A percentile compares a stretch with the other conserved stretches of the same genome.
phyloP scores from a whole-genome alignment of 2,113 vertebrate genomes.

The Lipotes vexillifer region DNA sequence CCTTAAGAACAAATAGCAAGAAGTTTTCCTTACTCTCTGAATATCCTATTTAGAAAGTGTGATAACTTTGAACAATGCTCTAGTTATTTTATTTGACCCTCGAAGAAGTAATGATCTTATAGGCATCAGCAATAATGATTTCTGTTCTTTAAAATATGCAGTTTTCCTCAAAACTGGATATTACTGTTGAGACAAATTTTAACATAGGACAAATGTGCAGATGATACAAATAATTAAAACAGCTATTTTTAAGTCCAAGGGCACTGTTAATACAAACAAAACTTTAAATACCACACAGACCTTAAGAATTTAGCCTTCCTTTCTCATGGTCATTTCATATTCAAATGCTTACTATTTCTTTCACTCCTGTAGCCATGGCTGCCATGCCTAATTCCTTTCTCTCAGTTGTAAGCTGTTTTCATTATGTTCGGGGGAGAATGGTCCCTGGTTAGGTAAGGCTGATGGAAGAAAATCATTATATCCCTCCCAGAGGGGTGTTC shows the following conservation, averaged over 20 bases:
- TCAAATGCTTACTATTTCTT: slow-evolving; percentile 47
- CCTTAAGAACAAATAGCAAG: not conserved
- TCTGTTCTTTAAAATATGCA: not conserved
- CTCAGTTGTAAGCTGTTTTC: slow-evolving; percentile 31
- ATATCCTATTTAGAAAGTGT: not conserved
- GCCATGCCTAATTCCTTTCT: not conserved
- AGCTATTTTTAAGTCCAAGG: not conserved
- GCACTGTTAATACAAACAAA: not conserved
- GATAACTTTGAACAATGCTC: not conserved
- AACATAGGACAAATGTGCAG: not conserved
- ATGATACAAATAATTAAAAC: not conserved
- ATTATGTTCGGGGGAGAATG: slow-evolving; percentile 35
- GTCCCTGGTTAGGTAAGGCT: slow-evolving; percentile 1
- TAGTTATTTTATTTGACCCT: not conserved
- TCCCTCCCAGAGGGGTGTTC: slow-evolving; percentile 42
- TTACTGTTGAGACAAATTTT: not conserved
- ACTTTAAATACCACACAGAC: not conserved
- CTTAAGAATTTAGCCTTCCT: slow-evolving; percentile 25
- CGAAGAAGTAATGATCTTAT: not conserved
- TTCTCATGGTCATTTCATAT: slow-evolving; percentile 25
- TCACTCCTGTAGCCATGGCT: not conserved
- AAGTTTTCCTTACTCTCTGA: not conserved
- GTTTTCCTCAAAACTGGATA: not conserved
- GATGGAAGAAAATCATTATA: slow-evolving; percentile 14
- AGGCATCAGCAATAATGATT: not conserved